A percentile compares a stretch with the other conserved stretches of the same genome.
phyloP scores from a whole-genome alignment of 2,888 invertebrate genomes.

The Troides aeacus region DNA sequence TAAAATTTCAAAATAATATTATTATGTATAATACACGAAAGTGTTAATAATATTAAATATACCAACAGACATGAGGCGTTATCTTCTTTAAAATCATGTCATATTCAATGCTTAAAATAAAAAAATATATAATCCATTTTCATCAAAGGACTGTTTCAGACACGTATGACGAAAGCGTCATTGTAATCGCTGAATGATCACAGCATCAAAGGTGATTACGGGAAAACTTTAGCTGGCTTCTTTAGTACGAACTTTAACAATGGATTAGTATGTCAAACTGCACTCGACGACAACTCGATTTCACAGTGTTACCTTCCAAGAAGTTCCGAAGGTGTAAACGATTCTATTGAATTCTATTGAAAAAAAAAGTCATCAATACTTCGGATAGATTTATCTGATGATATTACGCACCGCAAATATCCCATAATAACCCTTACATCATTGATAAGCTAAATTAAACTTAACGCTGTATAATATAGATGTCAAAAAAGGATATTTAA shows the following conservation, averaged over 20 bases:
- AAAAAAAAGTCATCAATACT: constrained; percentile 48
- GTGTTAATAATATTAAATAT: not conserved
- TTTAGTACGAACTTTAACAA: constrained; percentile 45
- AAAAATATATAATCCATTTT: not conserved
- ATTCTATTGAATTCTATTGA: constrained; percentile 54
- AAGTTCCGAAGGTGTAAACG: constrained; percentile 62
- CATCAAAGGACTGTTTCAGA: not conserved
- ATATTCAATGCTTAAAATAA: not conserved
- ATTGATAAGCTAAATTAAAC: not conserved
- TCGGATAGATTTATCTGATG: constrained; percentile 59
- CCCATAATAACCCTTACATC: constrained; percentile 26
- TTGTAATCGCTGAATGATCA: constrained; percentile 20
- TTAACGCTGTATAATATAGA: constrained; percentile 20
- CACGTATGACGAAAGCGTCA: not conserved
- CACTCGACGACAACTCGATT: constrained; percentile 66
- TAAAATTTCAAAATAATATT: too few species aligned
- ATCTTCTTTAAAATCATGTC: not conserved
- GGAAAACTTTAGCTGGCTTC: constrained; percentile 35
- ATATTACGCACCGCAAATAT: constrained; percentile 60
- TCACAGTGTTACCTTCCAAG: constrained; percentile 60
- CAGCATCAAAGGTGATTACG: constrained; percentile 31
- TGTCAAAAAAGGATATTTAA: constrained; percentile 30
- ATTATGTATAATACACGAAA: too few species aligned
- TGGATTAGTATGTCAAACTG: constrained; percentile 58
- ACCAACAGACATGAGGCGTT: too few species aligned